A percentile compares a stretch with the other conserved stretches of the same genome.
phyloP scores from a whole-genome alignment of 2,113 vertebrate genomes.

The Electrona antarctica region DNA sequence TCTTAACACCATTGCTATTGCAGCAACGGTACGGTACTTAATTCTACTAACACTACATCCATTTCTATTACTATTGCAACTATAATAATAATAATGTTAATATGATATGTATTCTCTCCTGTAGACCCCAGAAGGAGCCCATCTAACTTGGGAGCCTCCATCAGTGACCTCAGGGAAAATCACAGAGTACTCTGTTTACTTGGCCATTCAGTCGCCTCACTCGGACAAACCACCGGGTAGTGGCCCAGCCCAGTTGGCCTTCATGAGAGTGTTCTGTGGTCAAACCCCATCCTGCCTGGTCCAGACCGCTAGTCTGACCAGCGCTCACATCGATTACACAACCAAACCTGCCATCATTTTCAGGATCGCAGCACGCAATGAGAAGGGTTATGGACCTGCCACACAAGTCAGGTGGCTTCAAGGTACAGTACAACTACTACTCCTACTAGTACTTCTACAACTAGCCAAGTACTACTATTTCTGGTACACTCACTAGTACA shows the following conservation, averaged over 20 bases:
- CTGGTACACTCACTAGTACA: too few species aligned
- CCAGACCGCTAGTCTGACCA: conserved; percentile 88
- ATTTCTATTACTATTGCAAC: too few species aligned
- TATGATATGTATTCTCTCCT: too few species aligned
- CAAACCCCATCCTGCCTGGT: conserved; percentile 92
- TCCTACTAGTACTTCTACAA: too few species aligned
- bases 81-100: too few species aligned
- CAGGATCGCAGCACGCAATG: conserved; percentile 91
- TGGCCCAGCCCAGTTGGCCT: conserved; percentile 89
- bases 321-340: conserved; percentile 92
- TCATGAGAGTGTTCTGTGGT: conserved; percentile 94
- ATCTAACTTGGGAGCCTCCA: conserved; percentile 92
- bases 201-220: conserved; percentile 85
- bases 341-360: conserved; percentile 95
- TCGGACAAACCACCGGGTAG: conserved; percentile 82
- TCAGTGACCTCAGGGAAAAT: conserved; percentile 92
- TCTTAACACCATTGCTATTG: too few species aligned
- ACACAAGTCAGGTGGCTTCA: conserved; percentile 96
- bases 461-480: too few species aligned
- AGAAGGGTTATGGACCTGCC: conserved; percentile 92
- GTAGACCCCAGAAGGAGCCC: conserved; percentile 90
- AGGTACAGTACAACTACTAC: conserved; percentile 67
- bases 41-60: too few species aligned
- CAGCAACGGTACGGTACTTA: too few species aligned
- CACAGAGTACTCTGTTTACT: conserved; percentile 90